A percentile compares a stretch with the other conserved stretches of the same genome.
Evolutionary conservation across 2,797 vertebrate species (phyloP).

Genomic region (Otus scops): DNA sequence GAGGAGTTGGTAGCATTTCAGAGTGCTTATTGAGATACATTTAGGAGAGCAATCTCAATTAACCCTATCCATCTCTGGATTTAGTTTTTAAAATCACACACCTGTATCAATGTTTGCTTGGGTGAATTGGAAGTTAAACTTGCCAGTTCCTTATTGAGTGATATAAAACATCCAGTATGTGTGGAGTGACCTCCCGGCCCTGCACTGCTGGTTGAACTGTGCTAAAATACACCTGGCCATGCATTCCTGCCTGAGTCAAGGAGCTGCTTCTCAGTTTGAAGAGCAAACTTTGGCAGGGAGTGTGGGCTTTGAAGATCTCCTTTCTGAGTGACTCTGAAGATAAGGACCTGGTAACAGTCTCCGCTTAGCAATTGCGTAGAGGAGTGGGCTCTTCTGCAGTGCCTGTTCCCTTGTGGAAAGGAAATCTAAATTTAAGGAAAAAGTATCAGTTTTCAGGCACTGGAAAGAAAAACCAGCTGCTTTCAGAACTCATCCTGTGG

Average conservation of each 20-base stretch:
- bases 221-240: not conserved
- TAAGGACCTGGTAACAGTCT: not conserved
- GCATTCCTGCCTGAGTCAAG: not conserved
- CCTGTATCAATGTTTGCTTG: not conserved
- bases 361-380: not conserved
- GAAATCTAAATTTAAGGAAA: not conserved
- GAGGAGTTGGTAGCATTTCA: not conserved
- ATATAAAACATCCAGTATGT: not conserved
- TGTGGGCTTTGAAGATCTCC: not conserved
- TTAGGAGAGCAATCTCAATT: not conserved
- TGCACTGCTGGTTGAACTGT: not conserved
- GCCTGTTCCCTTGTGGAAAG: not conserved
- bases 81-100: not conserved
- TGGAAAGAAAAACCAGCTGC: not conserved
- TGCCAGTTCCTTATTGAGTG: not conserved
- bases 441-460: not conserved
- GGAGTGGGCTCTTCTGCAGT: not conserved
- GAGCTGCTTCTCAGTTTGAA: not conserved
- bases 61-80: not conserved
- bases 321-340: not conserved
- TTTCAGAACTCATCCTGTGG: not conserved
- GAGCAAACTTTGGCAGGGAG: not conserved
- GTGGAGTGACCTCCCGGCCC: not conserved
- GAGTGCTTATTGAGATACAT: not conserved
- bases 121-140: not conserved